These are phyloP conservation scores for Clepsis dumicolana DNA, from an alignment of 2,888 invertebrate species.

Conservation along the genomic window DNA sequence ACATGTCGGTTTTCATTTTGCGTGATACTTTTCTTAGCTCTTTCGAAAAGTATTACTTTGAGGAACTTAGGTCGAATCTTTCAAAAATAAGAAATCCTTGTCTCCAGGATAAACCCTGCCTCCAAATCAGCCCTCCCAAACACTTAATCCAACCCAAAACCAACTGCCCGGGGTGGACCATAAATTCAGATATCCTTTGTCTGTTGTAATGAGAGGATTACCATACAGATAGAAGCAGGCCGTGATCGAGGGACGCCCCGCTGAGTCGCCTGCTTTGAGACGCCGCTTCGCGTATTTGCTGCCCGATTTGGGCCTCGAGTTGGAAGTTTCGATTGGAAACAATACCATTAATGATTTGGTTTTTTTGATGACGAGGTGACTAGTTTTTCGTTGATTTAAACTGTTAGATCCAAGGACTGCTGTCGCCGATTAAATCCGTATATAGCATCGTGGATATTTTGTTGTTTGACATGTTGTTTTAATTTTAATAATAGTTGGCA, in stretches of 20 bases:
- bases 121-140: conserved; percentile 8
- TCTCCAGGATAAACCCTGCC: not conserved
- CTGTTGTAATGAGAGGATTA: conserved; percentile 82
- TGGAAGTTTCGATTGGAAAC: conserved; percentile 9
- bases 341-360: not conserved
- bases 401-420: no score
- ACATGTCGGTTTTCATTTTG: no score
- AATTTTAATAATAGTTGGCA: no score
- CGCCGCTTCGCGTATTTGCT: conserved; percentile 36
- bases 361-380: not conserved
- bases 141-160: conserved; percentile 32
- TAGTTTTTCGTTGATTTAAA: no score
- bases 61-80: no score
- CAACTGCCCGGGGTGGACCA: conserved; percentile 45
- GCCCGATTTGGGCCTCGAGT: conserved; percentile 14
- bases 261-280: conserved; percentile 73
- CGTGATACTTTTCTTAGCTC: no score
- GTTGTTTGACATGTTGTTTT: no score
- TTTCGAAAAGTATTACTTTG: no score
- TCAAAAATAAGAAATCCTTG: no score
- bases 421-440: no score
- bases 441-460: no score
- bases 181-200: conserved; percentile 72
- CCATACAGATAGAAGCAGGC: conserved; percentile 83
- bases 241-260: conserved; percentile 81